phyloP scores from a whole-genome alignment of 1,140 invertebrate genomes.

The Leptinotarsa defecta region DNA sequence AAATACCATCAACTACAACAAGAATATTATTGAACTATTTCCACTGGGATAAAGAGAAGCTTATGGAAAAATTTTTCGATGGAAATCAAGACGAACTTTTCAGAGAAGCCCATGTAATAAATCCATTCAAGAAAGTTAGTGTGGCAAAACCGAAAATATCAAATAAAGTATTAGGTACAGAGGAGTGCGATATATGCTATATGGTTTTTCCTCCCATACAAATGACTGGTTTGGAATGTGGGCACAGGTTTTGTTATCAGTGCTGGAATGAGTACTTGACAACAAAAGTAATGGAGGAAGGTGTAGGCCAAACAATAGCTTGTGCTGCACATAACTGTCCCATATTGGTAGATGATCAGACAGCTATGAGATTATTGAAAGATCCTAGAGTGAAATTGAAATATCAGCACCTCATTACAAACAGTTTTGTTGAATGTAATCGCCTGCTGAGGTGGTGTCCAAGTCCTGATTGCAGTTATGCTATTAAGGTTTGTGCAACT shows the following conservation, averaged over 20 bases:
- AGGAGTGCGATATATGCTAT: slow-evolving; percentile 94
- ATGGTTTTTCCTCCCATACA: slow-evolving; percentile 60
- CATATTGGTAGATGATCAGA: slow-evolving; percentile 73
- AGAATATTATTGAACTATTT: slow-evolving; percentile 72
- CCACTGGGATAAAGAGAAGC: slow-evolving; percentile 77
- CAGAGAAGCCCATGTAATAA: slow-evolving; percentile 69
- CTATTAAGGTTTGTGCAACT: slow-evolving; percentile 63
- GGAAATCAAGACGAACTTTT: slow-evolving; percentile 70
- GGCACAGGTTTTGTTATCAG: slow-evolving; percentile 69
- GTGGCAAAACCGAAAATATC: slow-evolving; percentile 46
- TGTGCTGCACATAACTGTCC: slow-evolving; percentile 64
- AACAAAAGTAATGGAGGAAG: slow-evolving; percentile 74
- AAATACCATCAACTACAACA: slow-evolving; percentile 64
- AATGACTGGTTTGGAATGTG: slow-evolving; percentile 73
- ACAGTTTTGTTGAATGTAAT: slow-evolving; percentile 80
- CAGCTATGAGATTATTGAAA: slow-evolving; percentile 68
- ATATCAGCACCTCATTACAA: slow-evolving; percentile 76
- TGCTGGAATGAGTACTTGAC: slow-evolving; percentile 76
- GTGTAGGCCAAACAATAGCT: slow-evolving; percentile 69
- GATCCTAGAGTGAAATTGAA: slow-evolving; percentile 69
- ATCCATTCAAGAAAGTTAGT: slow-evolving; percentile 61
- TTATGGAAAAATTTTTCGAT: slow-evolving; percentile 73
- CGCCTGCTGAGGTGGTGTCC: slow-evolving; percentile 74
- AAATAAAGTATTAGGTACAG: slow-evolving; percentile 58
- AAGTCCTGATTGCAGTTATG: slow-evolving; percentile 72